Evolutionary conservation across 53 echinoderm and acorn worm genomes (phyloP), one percentile per base, ranked within the genome.

Genomic region (Echinometra lucunter): DNA sequence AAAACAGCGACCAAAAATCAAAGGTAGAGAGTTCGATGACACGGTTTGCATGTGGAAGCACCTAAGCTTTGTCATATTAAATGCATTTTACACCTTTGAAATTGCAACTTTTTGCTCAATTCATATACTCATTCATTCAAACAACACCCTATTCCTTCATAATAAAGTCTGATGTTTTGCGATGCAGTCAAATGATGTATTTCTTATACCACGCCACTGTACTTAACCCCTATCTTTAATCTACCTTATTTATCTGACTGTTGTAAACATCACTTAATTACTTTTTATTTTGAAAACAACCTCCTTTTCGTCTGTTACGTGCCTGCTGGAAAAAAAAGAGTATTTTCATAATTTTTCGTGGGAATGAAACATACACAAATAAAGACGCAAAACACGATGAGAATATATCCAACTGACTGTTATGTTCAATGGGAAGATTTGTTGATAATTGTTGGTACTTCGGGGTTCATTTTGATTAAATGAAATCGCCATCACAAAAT

Each of bases 1-100:
- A 89, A 56, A 89, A 35, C 8, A 32, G 56, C 58, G 34, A 57
- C 58, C 35, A 89, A 37, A 89, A 58, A 89, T 27, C 89, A 49
- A 9, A 89, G 89, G 89, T 89, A 89, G 53, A 89, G 2, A 23
- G 85, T 83, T 44, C 45, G 89, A 56, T 30, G 13, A 88, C 12
- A 32, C 56, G 30, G 55, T 7, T 35, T 42, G 85, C 85, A 44
- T 34, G 72, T 72, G 72, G 72, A 72, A 11, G 72, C 72, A 72
- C 72, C 34, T 4, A 72, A n/a, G 16, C 72, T 34, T 2, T 72
- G n/a, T 63, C 25, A 63, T 63, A 11, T 32, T 34, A 34, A 70
- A 70, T 2, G 12, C 15, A 0, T 32, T 30, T 70, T 70, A 32
- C 12, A 70, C 12, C 30, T 11, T n/a, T 0, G 11, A 70, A 70